Evolutionary conservation across 30 jellyfish, hydroid and myxozoan species (phyloP).

Genomic region (Chrysaora quinquecirrha): DNA sequence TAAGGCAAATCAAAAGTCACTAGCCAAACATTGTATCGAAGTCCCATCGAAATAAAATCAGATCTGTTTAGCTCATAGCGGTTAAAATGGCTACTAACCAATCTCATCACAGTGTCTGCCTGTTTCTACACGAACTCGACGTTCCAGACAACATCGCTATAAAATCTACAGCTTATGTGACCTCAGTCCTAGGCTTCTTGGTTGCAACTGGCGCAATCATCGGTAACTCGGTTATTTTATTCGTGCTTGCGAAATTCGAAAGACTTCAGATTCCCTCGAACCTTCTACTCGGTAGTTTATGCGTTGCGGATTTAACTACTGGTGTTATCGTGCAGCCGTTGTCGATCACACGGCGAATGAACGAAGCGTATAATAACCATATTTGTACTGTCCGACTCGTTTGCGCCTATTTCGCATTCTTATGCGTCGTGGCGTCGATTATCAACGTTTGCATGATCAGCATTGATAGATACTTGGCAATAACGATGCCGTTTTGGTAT

Average conservation of each 20-base stretch:
- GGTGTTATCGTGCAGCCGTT: conserved; percentile 51
- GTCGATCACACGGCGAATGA: conserved; percentile 31
- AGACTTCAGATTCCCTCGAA: conserved; percentile 61
- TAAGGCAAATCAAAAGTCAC: too few relatives aligned
- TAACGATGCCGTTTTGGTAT: conserved; percentile 49
- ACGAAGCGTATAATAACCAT: conserved; percentile 38
- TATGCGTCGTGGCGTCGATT: conserved; percentile 50
- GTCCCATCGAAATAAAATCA: too few relatives aligned
- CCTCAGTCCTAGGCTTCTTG: conserved; percentile 33
- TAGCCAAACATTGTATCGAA: too few relatives aligned
- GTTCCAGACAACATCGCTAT: conserved; percentile 42
- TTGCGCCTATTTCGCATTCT: conserved; percentile 62
- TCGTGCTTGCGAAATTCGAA: conserved; percentile 30
- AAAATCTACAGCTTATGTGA: conserved; percentile 39
- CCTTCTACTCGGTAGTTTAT: conserved; percentile 44
- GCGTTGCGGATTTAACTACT: conserved; percentile 42
- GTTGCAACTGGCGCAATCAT: conserved; percentile 42
- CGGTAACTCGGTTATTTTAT: conserved; percentile 40
- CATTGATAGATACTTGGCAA: conserved; percentile 47
- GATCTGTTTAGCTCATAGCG: too few relatives aligned
- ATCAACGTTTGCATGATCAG: conserved; percentile 65
- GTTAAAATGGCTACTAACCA: not conserved
- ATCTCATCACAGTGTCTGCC: conserved; percentile 22
- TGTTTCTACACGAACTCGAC: conserved; percentile 22
- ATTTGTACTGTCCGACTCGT: conserved; percentile 47